Evolutionary conservation across 2,888 invertebrate genomes (phyloP).

Genomic region (Phortica okadai): DNA sequence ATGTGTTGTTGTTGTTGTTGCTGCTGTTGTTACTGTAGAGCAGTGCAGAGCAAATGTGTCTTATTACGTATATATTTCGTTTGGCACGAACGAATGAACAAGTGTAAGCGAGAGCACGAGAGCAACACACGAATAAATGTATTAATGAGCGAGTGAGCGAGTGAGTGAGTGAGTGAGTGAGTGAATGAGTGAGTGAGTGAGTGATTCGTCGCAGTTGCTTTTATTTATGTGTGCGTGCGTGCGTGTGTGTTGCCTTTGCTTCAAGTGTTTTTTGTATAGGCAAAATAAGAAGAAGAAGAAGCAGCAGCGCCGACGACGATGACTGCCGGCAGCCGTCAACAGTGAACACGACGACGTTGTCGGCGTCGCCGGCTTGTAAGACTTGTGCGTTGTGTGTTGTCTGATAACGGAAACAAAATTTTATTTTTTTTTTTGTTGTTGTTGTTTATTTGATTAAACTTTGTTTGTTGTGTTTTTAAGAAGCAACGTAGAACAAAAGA

Average conservation of each 20-base stretch:
- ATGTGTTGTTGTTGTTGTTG: background rate
- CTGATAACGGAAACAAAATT: too few relatives aligned
- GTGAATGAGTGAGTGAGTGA: too few relatives aligned
- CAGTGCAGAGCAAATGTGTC: background rate
- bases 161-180: background rate
- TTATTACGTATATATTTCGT: background rate
- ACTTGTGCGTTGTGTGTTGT: too few relatives aligned
- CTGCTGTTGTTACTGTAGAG: background rate
- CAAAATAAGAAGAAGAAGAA: too few relatives aligned
- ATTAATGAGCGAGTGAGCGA: background rate
- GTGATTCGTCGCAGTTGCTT: background rate
- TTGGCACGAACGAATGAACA: constrained; percentile 3
- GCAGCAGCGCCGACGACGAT: background rate
- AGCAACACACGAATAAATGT: background rate
- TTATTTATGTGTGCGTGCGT: background rate
- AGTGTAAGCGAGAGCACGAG: constrained; percentile 10
- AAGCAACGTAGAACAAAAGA: too few relatives aligned
- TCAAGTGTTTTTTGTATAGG: background rate
- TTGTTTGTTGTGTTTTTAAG: too few relatives aligned
- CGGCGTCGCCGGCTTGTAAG: constrained; percentile 43
- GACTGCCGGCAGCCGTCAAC: background rate
- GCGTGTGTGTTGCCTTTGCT: background rate
- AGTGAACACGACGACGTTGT: background rate
- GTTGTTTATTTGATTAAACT: too few relatives aligned
- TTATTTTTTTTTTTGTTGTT: too few relatives aligned